Evolutionary conservation across 2,888 invertebrate species (phyloP).

Genomic region (Drosophila meridionalis): DNA sequence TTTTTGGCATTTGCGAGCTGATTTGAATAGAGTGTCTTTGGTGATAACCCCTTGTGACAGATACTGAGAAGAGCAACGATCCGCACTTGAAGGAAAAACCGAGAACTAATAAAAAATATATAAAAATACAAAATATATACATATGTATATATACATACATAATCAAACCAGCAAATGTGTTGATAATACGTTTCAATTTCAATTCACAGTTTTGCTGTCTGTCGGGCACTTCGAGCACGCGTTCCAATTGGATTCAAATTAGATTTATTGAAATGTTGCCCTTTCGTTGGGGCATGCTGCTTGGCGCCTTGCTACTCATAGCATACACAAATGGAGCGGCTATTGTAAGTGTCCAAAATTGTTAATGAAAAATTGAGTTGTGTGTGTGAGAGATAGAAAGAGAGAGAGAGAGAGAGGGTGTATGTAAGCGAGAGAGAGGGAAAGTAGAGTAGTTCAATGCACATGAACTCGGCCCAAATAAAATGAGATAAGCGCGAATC

Average conservation of each 20-base stretch:
- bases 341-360: slow-evolving; percentile 77
- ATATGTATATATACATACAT: slow-evolving; percentile 15
- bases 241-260: slow-evolving; percentile 63
- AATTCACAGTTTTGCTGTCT: slow-evolving; percentile 77
- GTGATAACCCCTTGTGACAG: slow-evolving; percentile 69
- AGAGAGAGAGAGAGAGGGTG: neutral
- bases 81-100: slow-evolving; percentile 23
- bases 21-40: slow-evolving; percentile 43
- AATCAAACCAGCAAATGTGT: slow-evolving; percentile 26
- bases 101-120: slow-evolving; percentile 28
- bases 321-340: slow-evolving; percentile 80
- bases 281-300: slow-evolving; percentile 81
- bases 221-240: slow-evolving; percentile 56
- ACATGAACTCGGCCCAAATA: slow-evolving; percentile 57
- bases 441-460: slow-evolving; percentile 58
- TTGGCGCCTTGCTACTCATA: slow-evolving; percentile 75
- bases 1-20: slow-evolving; percentile 67
- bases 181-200: slow-evolving; percentile 71
- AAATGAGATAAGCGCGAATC: slow-evolving; percentile 56
- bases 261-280: slow-evolving; percentile 82
- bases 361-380: slow-evolving; percentile 45
- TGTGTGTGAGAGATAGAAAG: neutral
- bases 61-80: slow-evolving; percentile 29
- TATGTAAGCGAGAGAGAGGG: neutral
- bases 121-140: neutral